Conservation (phyloP, 2,888 invertebrate species). For the Phymatocera aterrima region DNA sequence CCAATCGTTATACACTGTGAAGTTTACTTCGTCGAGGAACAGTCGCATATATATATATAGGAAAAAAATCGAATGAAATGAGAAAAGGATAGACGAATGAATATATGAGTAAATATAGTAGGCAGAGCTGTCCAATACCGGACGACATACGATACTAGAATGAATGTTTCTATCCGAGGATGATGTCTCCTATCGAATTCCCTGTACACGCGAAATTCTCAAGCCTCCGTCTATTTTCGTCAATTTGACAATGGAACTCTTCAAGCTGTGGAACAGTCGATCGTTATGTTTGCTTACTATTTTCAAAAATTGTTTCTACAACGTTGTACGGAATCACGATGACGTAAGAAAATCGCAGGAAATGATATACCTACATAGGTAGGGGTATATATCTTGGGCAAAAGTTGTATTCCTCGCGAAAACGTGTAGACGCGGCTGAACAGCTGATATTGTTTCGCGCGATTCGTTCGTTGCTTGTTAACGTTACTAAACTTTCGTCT, state of each 20-base stretch:
- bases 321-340: no score
- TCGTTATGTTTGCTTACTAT: background rate
- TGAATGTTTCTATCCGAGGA: slow-evolving; percentile 11
- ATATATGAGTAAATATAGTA: background rate
- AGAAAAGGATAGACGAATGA: background rate
- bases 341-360: no score
- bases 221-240: background rate
- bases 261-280: background rate
- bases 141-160: background rate
- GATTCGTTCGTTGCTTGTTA: background rate
- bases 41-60: background rate
- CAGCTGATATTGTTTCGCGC: background rate
- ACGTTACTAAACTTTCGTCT: background rate
- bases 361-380: no score
- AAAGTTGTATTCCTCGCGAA: no score
- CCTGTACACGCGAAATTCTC: background rate
- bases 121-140: background rate
- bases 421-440: no score
- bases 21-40: background rate
- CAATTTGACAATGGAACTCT: background rate
- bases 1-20: slow-evolving; percentile 6
- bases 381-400: no score
- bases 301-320: background rate
- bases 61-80: background rate
- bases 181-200: background rate